Percentiles rank a stretch among this genome's conserved stretches.
phyloP scores from a whole-genome alignment of 2,888 invertebrate species.

The Drosophila aldrichi region DNA sequence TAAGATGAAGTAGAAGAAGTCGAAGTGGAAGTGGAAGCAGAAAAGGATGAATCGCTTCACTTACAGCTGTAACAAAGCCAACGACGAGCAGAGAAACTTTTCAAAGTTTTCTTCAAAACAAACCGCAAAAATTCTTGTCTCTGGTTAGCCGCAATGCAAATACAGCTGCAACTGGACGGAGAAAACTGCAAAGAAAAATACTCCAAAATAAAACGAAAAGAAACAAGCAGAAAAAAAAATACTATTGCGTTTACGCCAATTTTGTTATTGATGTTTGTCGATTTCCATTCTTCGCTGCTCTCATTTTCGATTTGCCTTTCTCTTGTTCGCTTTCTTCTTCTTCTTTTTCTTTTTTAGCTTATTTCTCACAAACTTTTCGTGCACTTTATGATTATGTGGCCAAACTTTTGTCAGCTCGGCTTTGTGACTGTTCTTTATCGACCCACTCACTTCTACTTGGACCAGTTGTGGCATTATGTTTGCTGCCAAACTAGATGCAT shows the following conservation, averaged over 20 bases:
- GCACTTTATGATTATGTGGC: constrained; percentile 70
- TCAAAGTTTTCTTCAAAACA: constrained; percentile 47
- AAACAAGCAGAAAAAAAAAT: constrained; percentile 23
- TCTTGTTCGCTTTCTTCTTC: not conserved
- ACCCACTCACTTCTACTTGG: constrained; percentile 13
- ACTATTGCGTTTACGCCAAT: constrained; percentile 52
- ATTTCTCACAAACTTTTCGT: constrained; percentile 48
- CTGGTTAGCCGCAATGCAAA: constrained; percentile 71
- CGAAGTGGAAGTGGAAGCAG: constrained; percentile 1
- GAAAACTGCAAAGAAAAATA: constrained; percentile 35
- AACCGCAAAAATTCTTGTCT: constrained; percentile 54
- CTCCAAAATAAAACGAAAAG: too few species aligned
- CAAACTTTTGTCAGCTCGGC: constrained; percentile 62
- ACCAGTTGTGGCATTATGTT: constrained; percentile 23
- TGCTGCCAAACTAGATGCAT: constrained; percentile 46
- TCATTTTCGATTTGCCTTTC: constrained; percentile 35
- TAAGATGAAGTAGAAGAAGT: constrained; percentile 1
- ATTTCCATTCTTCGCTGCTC: constrained; percentile 35
- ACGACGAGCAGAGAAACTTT: constrained; percentile 49
- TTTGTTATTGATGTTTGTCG: constrained; percentile 69
- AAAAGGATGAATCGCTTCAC: constrained; percentile 21
- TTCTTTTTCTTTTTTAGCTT: not conserved
- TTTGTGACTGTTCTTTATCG: constrained; percentile 22
- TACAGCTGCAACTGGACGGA: constrained; percentile 61
- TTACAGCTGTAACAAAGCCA: constrained; percentile 24